A percentile compares a stretch with the other conserved stretches of the same genome.
These are phyloP conservation scores for Phrynosoma blainvillii DNA, from an alignment of 2,113 vertebrate species.

Conservation along the genomic window DNA sequence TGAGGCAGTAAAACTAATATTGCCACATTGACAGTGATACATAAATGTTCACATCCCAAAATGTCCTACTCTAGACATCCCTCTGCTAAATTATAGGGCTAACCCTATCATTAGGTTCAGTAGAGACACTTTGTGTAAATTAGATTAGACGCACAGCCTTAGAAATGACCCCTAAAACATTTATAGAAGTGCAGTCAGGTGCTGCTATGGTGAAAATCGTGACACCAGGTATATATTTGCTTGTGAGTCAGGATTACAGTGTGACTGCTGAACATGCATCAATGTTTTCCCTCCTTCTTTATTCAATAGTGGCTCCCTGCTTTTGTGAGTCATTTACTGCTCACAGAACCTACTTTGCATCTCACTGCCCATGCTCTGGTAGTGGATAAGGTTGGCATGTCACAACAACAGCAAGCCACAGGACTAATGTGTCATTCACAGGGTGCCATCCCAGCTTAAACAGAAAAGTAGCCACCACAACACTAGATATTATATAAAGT, in stretches of 20 bases:
- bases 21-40: constrained; percentile 28
- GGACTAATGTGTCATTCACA: not conserved
- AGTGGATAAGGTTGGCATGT: not conserved
- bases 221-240: not conserved
- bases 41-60: not conserved
- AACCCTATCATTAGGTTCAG: not conserved
- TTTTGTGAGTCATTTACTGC: not conserved
- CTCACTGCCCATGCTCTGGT: not conserved
- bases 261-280: not conserved
- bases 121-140: not conserved
- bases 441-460: not conserved
- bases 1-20: not conserved
- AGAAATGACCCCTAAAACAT: not conserved
- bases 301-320: not conserved
- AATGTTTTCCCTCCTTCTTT: not conserved
- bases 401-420: not conserved
- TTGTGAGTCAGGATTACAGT: not conserved
- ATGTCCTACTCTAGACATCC: not conserved
- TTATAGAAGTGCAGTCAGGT: not conserved
- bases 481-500: not conserved
- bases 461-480: not conserved
- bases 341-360: not conserved
- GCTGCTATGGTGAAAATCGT: not conserved
- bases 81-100: not conserved
- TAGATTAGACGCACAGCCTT: not conserved